Percentiles rank a stretch among this genome's conserved stretches.
Evolutionary conservation across 2,113 vertebrate species (phyloP).

Genomic region (Apodemus sylvaticus): DNA sequence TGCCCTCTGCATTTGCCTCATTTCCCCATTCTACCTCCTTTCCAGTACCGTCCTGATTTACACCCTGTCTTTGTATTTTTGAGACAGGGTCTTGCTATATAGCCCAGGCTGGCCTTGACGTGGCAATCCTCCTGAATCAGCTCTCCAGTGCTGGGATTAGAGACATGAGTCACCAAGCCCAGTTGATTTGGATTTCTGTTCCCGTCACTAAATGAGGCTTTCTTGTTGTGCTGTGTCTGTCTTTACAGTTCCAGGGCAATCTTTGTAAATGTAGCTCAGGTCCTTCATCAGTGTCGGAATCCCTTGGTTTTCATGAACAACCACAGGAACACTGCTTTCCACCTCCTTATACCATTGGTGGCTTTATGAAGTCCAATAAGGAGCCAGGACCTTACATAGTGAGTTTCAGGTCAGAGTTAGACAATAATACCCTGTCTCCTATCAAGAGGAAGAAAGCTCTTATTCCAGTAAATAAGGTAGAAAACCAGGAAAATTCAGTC

Average conservation of each 20-base stretch:
- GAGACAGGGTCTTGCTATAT: background rate
- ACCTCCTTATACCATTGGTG: background rate
- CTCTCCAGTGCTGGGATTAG: background rate
- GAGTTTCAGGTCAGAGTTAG: background rate
- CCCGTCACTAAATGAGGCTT: background rate
- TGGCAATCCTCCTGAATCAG: background rate
- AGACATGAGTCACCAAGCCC: background rate
- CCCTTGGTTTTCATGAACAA: background rate
- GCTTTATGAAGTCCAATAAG: background rate
- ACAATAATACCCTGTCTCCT: background rate
- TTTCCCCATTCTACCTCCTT: background rate
- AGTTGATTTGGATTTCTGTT: background rate
- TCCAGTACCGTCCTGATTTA: background rate
- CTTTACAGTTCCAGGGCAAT: background rate
- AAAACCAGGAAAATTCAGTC: background rate
- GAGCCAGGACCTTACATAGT: background rate
- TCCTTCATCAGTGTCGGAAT: background rate
- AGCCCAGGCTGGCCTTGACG: background rate
- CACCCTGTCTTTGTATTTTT: background rate
- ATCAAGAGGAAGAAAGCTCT: background rate
- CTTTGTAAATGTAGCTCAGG: background rate
- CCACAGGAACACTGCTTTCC: background rate
- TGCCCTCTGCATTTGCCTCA: background rate
- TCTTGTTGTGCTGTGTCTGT: background rate
- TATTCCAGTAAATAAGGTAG: background rate